Evolutionary conservation across 2,113 vertebrate genomes (phyloP).

Genomic region (Trogon melanurus): DNA sequence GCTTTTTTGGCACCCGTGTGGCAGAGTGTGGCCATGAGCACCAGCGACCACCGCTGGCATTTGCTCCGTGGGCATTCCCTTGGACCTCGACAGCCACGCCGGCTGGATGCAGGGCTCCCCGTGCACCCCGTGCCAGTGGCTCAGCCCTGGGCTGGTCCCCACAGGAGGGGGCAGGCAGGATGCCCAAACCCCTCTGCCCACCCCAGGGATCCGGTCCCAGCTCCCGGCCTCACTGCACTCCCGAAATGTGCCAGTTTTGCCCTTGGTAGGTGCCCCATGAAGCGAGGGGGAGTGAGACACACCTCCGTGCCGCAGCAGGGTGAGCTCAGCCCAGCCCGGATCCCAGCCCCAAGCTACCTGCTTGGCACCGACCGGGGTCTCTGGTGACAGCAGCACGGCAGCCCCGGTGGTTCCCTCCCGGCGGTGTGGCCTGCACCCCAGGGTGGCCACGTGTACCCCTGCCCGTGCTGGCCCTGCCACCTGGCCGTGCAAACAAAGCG

Average conservation of each 20-base stretch:
- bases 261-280: not conserved
- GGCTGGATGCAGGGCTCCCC: not conserved
- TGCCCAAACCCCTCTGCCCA: not conserved
- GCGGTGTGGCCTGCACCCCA: not conserved
- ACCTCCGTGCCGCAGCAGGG: not conserved
- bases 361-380: not conserved
- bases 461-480: not conserved
- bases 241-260: fast-evolving
- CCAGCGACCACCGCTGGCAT: fast-evolving
- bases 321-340: not conserved
- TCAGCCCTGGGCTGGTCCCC: not conserved
- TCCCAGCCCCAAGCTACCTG: not conserved
- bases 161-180: not conserved
- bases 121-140: not conserved
- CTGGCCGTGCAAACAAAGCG: not conserved
- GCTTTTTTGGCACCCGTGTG: not conserved
- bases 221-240: not conserved
- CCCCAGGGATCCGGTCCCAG: not conserved
- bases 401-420: not conserved
- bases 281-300: not conserved
- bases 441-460: not conserved
- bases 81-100: fast-evolving
- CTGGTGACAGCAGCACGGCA: not conserved
- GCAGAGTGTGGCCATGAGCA: not conserved
- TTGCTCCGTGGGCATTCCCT: fast-evolving